phyloP scores from a whole-genome alignment of 2,888 invertebrate genomes.

The Cerastis rubricosa region DNA sequence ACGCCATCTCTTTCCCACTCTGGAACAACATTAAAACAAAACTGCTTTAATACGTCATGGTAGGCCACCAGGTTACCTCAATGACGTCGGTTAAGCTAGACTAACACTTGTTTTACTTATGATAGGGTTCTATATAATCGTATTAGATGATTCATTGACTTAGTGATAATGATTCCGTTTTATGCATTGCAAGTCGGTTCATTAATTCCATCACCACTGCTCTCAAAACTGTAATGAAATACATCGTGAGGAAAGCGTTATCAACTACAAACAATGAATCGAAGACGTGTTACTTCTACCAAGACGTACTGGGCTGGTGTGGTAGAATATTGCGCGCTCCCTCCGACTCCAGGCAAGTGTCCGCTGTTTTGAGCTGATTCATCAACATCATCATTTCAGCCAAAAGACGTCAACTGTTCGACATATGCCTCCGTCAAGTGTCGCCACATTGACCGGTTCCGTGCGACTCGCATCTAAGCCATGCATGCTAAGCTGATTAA shows the following conservation, averaged over 20 bases:
- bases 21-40: no score
- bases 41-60: no score
- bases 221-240: background rate
- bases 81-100: slow-evolving; percentile 34
- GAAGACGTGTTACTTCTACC: background rate
- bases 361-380: background rate
- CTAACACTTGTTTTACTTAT: background rate
- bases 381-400: no score
- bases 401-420: no score
- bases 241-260: background rate
- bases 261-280: background rate
- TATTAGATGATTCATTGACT: background rate
- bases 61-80: slow-evolving; percentile 4
- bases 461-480: no score
- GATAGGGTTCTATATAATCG: background rate
- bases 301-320: background rate
- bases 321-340: background rate
- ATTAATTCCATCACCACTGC: background rate
- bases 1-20: no score
- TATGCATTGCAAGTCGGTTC: background rate
- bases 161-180: background rate
- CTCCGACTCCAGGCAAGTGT: background rate
- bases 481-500: no score
- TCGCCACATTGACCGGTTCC: no score
- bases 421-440: no score